phyloP scores from a whole-genome alignment of 2,797 vertebrate genomes.

The Synanceia verrucosa region DNA sequence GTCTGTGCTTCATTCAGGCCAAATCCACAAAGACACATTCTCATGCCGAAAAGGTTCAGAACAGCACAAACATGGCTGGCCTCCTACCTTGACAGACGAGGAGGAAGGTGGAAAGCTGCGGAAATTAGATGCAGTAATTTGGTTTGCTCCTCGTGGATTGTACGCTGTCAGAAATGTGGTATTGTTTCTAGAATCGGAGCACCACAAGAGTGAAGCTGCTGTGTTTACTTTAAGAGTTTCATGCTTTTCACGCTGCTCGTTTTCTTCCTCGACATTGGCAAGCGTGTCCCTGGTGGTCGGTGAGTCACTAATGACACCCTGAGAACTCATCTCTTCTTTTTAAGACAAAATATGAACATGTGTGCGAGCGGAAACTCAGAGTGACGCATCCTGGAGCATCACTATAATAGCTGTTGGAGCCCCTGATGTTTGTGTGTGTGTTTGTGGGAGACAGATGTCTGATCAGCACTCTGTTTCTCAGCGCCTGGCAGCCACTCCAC shows the following conservation, averaged over 20 bases:
- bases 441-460: slow-evolving; percentile 59
- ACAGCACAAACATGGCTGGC: slow-evolving; percentile 20
- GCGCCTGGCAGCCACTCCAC: slow-evolving; percentile 51
- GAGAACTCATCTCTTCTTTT: slow-evolving; percentile 35
- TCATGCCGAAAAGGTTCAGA: slow-evolving; percentile 30
- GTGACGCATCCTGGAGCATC: slow-evolving; percentile 51
- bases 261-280: slow-evolving; percentile 25
- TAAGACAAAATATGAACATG: slow-evolving; percentile 38
- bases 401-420: slow-evolving; percentile 41
- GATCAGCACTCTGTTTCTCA: slow-evolving; percentile 46
- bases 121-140: slow-evolving; percentile 33
- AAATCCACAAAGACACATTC: slow-evolving; percentile 16
- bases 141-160: slow-evolving; percentile 14
- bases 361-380: not conserved
- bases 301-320: slow-evolving; percentile 58
- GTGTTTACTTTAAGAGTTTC: slow-evolving; percentile 40
- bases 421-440: not conserved
- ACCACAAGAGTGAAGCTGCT: slow-evolving; percentile 14
- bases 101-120: slow-evolving; percentile 5
- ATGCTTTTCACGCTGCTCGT: slow-evolving; percentile 27
- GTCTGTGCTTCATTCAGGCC: slow-evolving; percentile 28
- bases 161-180: slow-evolving; percentile 25
- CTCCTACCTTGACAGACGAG: slow-evolving; percentile 13
- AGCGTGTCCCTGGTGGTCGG: slow-evolving; percentile 15
- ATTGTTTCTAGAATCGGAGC: slow-evolving; percentile 38